Base-by-base conservation (phyloP, 2,888 invertebrate species). In the Nysson spinosus region DNA sequence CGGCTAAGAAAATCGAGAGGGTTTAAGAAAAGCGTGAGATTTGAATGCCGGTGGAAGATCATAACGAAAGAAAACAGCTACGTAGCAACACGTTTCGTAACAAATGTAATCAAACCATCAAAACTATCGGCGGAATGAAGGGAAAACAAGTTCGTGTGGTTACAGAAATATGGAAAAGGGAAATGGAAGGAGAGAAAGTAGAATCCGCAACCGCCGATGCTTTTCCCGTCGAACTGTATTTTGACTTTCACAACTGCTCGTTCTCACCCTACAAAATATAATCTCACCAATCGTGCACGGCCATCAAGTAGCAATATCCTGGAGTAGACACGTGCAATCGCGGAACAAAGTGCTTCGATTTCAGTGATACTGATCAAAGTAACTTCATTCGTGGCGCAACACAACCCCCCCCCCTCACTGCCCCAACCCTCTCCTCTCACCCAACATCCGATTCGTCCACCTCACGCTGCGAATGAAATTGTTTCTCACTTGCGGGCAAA, bases 261-360 rank as follows among this genome's bases (percentile, higher is more conserved):
- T 68, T 74, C 74, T 74, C 71, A 35, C 74, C 75, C 71, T 56
- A 64, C 61, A 64, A 69, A 75, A 67, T 62, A 61, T 65, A 69
- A 57, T 54, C 70, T 54, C 51, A 50, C 26, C 55, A 58, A 56
- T 76, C 74, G 72, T 64, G 65, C 55, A 65, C 68, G 54, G 63
- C 75, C 71, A 76, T 78, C 79, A 76, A 81, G 81, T 75, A 77
- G 76, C 78, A 73, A 80, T 80, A 78, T 80, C 80, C 79, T 78
- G 75, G 46, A 72, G 74, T 64, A 72, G 76, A 76, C 80, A 79
- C 81, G 81, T 80, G 80, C 77, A 72, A 66, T 54, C 68, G 32
- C 61, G 68, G n/a, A 61, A 75, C 75, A 75, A 75, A 76, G 76
- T 68, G 62, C 40, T 67, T 66, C 62, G 63, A 70, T 72, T 74